phyloP scores from a whole-genome alignment of 2,888 invertebrate genomes.

The Tachystola acroxantha region DNA sequence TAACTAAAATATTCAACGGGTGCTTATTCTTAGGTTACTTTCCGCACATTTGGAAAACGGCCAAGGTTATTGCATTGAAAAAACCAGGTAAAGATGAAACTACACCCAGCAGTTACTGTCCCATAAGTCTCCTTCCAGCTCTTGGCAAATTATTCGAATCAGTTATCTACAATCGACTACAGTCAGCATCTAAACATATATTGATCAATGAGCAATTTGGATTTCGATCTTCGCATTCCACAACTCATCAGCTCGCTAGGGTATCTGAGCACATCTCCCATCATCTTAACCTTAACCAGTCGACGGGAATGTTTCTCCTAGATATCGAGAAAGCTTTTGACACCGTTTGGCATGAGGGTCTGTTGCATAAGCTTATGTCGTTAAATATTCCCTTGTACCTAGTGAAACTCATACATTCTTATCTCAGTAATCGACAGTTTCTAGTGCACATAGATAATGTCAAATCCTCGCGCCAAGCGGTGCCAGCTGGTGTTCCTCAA shows the following conservation, averaged over 20 bases:
- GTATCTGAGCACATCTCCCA: constrained; percentile 8
- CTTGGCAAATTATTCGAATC: constrained; percentile 11
- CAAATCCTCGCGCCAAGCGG: background rate
- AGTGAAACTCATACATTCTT: constrained; percentile 7
- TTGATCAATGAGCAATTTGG: constrained; percentile 12
- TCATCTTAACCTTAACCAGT: constrained; percentile 3
- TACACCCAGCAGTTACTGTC: constrained; percentile 7
- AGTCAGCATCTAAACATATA: background rate
- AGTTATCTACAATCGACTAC: constrained; percentile 5
- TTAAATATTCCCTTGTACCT: background rate
- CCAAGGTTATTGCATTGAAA: constrained; percentile 9
- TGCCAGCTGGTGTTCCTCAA: constrained; percentile 11
- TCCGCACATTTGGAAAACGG: constrained; percentile 3
- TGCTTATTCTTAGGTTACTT: constrained; percentile 6
- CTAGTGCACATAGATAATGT: constrained; percentile 3
- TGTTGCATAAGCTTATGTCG: constrained; percentile 3
- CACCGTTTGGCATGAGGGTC: constrained; percentile 10
- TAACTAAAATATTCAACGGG: constrained; percentile 9
- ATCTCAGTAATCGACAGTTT: constrained; percentile 1
- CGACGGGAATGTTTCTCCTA: constrained; percentile 10
- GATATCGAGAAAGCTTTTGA: constrained; percentile 10
- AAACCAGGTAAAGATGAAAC: constrained; percentile 10
- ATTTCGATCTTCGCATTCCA: constrained; percentile 9
- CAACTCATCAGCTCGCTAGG: constrained; percentile 9
- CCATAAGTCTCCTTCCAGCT: constrained; percentile 11